Conservation (phyloP, 2,888 invertebrate genomes). For the Polydrusus cervinus region DNA sequence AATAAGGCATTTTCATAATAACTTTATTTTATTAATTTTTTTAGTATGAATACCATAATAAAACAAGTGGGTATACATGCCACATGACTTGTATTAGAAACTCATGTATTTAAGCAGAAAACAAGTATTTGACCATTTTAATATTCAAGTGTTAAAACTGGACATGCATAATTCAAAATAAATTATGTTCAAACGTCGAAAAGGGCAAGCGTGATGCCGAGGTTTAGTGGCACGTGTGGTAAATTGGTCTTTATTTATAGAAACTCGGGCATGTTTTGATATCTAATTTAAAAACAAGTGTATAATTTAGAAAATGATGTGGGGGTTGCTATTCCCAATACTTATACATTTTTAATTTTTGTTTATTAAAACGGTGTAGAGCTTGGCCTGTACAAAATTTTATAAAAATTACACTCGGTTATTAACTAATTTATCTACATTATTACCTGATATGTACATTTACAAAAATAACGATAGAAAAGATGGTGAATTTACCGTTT, state of each 20-base stretch:
- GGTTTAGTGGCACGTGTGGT: neutral
- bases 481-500: too few species aligned
- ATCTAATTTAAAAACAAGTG: constrained; percentile 7
- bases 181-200: neutral
- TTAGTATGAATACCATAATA: too few species aligned
- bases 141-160: neutral
- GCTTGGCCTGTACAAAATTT: too few species aligned
- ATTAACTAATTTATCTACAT: too few species aligned
- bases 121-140: too few species aligned
- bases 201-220: constrained; percentile 14
- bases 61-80: too few species aligned
- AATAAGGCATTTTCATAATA: too few species aligned
- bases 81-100: neutral
- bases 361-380: neutral
- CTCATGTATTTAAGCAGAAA: too few species aligned
- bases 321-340: neutral
- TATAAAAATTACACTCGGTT: too few species aligned
- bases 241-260: constrained; percentile 9
- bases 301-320: neutral
- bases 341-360: neutral
- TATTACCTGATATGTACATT: too few species aligned
- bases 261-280: neutral
- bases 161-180: neutral
- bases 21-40: too few species aligned
- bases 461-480: too few species aligned